Conservation (phyloP, 1,140 invertebrate genomes). For the Idris sp. region DNA sequence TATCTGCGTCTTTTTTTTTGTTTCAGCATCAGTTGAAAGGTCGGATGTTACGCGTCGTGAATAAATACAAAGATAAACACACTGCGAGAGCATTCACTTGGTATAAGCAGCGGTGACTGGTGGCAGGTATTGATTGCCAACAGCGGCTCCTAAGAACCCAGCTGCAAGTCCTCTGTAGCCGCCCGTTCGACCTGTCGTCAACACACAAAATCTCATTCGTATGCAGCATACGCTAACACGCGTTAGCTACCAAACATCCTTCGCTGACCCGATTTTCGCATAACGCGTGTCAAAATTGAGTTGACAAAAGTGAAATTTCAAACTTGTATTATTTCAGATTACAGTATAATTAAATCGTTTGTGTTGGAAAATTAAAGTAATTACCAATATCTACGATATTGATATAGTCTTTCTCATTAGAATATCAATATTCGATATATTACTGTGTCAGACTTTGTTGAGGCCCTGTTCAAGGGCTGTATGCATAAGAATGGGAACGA, state of each 20-base stretch:
- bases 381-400: too few relatives aligned
- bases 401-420: too few relatives aligned
- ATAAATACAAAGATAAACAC: slow-evolving; percentile 40
- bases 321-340: too few relatives aligned
- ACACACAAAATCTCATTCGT: slow-evolving; percentile 69
- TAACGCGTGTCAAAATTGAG: slow-evolving; percentile 33
- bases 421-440: too few relatives aligned
- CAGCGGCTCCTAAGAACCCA: slow-evolving; percentile 62
- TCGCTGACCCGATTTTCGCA: slow-evolving; percentile 46
- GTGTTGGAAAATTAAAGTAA: too few relatives aligned
- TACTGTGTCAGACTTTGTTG: too few relatives aligned
- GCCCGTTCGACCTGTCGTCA: slow-evolving; percentile 65
- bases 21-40: slow-evolving; percentile 21
- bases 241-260: slow-evolving; percentile 20
- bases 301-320: slow-evolving; percentile 15
- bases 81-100: slow-evolving; percentile 65
- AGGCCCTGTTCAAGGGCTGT: too few relatives aligned
- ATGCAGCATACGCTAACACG: slow-evolving; percentile 60
- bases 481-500: too few relatives aligned
- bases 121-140: slow-evolving; percentile 74
- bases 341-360: slow-evolving; percentile 38
- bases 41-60: slow-evolving; percentile 19
- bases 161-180: slow-evolving; percentile 52
- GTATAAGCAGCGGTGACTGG: slow-evolving; percentile 67
- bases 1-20: slow-evolving; percentile 2